These are phyloP conservation scores for Siniperca knerii DNA, from an alignment of 2,113 vertebrate species.

Conservation along the genomic window DNA sequence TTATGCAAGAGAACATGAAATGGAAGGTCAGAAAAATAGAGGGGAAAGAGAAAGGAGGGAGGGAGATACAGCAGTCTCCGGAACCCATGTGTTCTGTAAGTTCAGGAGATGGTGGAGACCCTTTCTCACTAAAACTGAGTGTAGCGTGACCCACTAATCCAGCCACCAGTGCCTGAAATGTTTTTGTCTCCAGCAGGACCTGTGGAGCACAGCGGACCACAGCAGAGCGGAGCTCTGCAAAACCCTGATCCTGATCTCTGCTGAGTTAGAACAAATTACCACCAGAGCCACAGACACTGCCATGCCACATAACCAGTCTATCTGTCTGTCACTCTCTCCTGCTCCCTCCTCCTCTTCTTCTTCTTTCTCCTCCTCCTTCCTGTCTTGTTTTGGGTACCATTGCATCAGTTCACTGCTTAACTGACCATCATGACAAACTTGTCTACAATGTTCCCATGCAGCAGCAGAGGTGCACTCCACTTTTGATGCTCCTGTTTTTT, in stretches of 20 bases:
- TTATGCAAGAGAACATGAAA: constrained; percentile 51
- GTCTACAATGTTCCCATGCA: constrained; percentile 31
- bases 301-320: constrained; percentile 49
- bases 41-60: constrained; percentile 12
- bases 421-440: constrained; percentile 34
- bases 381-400: constrained; percentile 18
- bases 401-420: constrained; percentile 14
- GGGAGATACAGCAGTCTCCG: constrained; percentile 19
- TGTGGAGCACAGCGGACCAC: constrained; percentile 77
- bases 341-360: constrained; percentile 8
- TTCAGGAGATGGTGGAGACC: constrained; percentile 16
- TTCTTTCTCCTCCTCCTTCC: constrained; percentile 16
- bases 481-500: constrained; percentile 36
- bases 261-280: constrained; percentile 51
- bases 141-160: constrained; percentile 34
- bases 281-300: constrained; percentile 55
- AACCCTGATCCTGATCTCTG: constrained; percentile 60
- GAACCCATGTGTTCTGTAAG: constrained; percentile 36
- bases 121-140: not conserved
- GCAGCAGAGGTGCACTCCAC: not conserved
- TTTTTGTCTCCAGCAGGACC: constrained; percentile 75
- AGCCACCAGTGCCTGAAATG: constrained; percentile 23
- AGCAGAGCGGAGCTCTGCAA: constrained; percentile 44
- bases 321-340: constrained; percentile 34
- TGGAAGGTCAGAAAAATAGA: constrained; percentile 24